Base-by-base conservation (phyloP, 2,888 invertebrate genomes). In the Eutolmus rufibarbis region DNA sequence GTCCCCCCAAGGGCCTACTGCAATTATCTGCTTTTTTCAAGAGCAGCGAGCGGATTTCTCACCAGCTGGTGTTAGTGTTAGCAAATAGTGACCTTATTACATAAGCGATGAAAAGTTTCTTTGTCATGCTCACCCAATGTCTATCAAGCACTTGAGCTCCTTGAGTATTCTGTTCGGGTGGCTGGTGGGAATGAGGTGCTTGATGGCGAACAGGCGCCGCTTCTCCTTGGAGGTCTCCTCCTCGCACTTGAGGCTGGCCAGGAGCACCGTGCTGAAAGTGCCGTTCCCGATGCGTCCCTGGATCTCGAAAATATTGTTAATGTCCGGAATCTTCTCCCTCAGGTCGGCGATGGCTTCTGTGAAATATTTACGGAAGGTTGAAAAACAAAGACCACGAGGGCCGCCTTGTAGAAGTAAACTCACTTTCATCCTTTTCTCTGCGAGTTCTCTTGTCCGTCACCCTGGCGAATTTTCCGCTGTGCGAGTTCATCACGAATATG, bases 171-270 rank as follows among this genome's bases (percentile, higher is more conserved):
- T 94, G 77, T 95, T 95, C 0, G 97, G 97, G 91, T 97, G 97
- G 89, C 96, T 96, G 2, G 97, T 97, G 5, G 97, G 97, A 89
- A 97, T 95, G 81, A 98, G 94, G 93, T 97, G 96, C 91, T 98
- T 98, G 87, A 98, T 94, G 2, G 98, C 98, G 93, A 95, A 97
- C 92, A 94, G 94, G 89, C 95, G 94, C 81, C 94, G 94, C 86
- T 93, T 91, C 7, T 91, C 89, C 1, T 93, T 91, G 1, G 93
- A 91, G 88, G 94, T 90, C 92, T 89, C 89, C 87, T 78, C 91
- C 94, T 95, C 34, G 34, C 81, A n/a, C 74, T 87, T 92, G 86
- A 96, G 92, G 2, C 95, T 95, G 1, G 96, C 97, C 90, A 97
- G 92, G 90, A 96, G 97, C 34, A 98, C 98, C 0, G 96, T 96